Evolutionary conservation across 2,888 invertebrate genomes (phyloP), one percentile per base, ranked within the genome.

Genomic region (Chouioia cunea): DNA sequence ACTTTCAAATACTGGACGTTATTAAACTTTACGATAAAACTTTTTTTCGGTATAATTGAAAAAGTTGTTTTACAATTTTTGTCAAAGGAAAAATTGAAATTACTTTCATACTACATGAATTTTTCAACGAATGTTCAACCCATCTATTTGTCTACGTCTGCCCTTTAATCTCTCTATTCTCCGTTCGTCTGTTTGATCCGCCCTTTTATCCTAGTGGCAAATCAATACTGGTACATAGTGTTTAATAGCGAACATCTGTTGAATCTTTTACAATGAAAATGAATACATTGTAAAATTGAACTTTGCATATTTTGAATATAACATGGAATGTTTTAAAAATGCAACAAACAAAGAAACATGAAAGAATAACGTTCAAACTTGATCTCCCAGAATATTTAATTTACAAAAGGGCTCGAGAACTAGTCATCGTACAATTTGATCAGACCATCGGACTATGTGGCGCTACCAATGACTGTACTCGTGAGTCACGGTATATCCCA

Each of bases 151-250:
- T 60, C 53, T 44, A 43, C 23, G 36, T 56, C 43, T 47, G 44
- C 56, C 46, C 54, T 62, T 68, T 56, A 62, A 62, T 68, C 44
- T 56, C 44, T 22, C 44, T 60, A 50, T 47, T 58, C 48, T 58
- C 57, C n/a, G 20, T 44, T 65, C 57, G 57, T 65, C 47, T 65
- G 50, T 58, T 65, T 65, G 65, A 65, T 65, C 58, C 58, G 50
- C 65, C 50, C 58, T 58, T 22, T 43, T 58, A 23, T 44, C 15
- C 12, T 14, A 12, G 3, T 53, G 22, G 4, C 16, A 22, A 68
- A 62, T 68, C 67, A 56, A 68, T 68, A 68, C 62, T 56, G 22
- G 18, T 52, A 50, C 43, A 22, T 36, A 67, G 60, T 62, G 56
- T 68, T 62, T 43, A 68, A 56, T 62, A 43, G 43, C 27, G 23